Conservation (phyloP, 2,113 vertebrate species). For the Heterotis niloticus region DNA sequence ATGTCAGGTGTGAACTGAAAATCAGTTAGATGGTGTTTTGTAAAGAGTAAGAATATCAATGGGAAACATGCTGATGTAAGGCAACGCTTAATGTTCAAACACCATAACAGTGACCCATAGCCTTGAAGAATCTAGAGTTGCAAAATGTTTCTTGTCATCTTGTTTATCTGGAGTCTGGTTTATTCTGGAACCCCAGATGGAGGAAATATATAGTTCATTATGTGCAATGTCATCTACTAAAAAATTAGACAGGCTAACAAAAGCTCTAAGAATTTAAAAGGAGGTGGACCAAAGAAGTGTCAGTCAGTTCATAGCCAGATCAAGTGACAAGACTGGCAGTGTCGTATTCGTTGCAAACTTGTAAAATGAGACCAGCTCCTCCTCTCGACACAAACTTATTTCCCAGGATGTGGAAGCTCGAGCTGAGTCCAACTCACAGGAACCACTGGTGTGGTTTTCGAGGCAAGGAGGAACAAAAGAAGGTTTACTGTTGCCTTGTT, state of each 20-base stretch:
- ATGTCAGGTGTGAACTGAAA: too few species aligned
- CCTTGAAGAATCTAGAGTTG: background rate
- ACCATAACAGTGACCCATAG: background rate
- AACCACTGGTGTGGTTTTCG: too few species aligned
- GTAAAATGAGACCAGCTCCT: too few species aligned
- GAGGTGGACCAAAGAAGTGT: background rate
- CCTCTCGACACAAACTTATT: too few species aligned
- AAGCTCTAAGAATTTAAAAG: background rate
- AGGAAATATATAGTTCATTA: background rate
- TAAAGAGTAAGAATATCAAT: too few species aligned
- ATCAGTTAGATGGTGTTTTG: too few species aligned
- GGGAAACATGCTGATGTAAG: too few species aligned
- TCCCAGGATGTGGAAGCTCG: too few species aligned
- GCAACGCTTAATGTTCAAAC: background rate
- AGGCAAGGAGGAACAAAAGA: too few species aligned
- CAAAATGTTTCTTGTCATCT: background rate
- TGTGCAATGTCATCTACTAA: background rate
- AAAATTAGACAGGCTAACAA: background rate
- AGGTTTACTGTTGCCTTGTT: too few species aligned
- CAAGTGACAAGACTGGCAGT: background rate
- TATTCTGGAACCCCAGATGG: background rate
- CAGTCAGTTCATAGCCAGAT: background rate
- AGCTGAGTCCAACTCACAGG: too few species aligned
- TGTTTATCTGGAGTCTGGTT: conserved; percentile 10
- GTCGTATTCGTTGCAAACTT: background rate